Base-by-base conservation (phyloP, 2,113 vertebrate genomes). In the Dascyllus trimaculatus region DNA sequence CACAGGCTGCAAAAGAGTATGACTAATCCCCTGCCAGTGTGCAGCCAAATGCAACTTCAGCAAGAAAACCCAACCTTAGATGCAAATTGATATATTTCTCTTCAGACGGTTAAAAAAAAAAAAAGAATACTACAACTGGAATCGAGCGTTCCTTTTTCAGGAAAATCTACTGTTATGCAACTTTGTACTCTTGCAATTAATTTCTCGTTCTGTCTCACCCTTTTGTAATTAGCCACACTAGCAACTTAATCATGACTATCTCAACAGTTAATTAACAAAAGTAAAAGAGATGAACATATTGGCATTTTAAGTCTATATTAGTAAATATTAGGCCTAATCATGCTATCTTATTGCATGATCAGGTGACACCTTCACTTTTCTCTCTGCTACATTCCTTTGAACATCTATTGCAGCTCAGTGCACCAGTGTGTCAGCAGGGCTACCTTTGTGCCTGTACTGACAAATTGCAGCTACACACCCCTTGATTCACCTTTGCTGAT, bases 381-480 rank as follows among this genome's bases (percentile, higher is more conserved):
- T 17, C n/a, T 63, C 45, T 68, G 24, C 51, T 18, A 56, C n/a
- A 15, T n/a, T 19, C 48, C 2, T 14, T 19, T 48, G n/a, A 57
- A 56, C 63, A 51, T 45, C 0, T 40, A 57, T 17, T 75, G 68
- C 60, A 82, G 60, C 48, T 65, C 56, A 54, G 51, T 78, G 75
- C 38, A 29, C 35, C 58, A 66, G 43, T 40, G 6, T 63, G 65
- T 75, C 48, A 62, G 57, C 18, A 11, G 64, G 40, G 19, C 32
- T 38, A 43, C 21, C 40, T 15, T 35, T 62, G 46, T 57, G 24
- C 62, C 75, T 48, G 54, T 54, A 15, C 25, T 21, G 60, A 58
- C 52, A 57, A 29, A 78, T 57, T 88, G 66, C 71, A 78, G 76
- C 71, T 52, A 60, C 71, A 85, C 43, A 75, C 14, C 51, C 49